Evolutionary conservation across 1,140 invertebrate genomes (phyloP).

Genomic region (Stegodyphus mimosarum): DNA sequence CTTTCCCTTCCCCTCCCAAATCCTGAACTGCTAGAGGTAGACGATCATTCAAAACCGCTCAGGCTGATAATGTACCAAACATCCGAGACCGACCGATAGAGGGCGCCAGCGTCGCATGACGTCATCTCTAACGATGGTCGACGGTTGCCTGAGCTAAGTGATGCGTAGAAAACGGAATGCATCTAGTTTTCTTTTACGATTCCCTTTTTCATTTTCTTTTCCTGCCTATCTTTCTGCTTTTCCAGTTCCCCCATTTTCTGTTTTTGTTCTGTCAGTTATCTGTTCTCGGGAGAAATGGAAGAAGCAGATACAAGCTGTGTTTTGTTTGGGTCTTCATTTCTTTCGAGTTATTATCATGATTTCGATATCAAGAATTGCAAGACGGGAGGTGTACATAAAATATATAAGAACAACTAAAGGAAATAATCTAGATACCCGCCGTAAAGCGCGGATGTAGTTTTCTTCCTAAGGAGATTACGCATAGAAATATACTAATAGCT

Average conservation of each 20-base stretch:
- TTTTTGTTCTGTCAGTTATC: no score
- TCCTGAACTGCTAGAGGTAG: neutral
- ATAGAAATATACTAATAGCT: no score
- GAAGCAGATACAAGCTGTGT: no score
- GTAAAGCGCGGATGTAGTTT: no score
- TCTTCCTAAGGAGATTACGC: no score
- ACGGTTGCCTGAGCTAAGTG: conserved; percentile 42
- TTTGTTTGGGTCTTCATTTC: no score
- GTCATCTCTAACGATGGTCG: conserved; percentile 43
- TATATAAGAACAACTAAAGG: no score
- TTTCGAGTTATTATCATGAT: no score
- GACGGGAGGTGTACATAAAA: no score
- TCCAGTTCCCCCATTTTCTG: neutral
- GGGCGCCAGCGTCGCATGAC: conserved; percentile 35
- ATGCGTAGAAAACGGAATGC: conserved; percentile 38
- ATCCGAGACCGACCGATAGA: conserved; percentile 48
- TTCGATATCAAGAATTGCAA: no score
- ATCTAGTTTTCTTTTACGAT: conserved; percentile 19
- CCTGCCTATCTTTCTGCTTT: neutral
- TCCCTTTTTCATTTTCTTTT: conserved; percentile 4
- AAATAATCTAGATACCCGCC: no score
- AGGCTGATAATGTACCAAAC: conserved; percentile 50
- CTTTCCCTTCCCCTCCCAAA: neutral
- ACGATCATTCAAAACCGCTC: conserved; percentile 56
- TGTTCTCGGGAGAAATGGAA: no score